phyloP scores from a whole-genome alignment of 2,113 vertebrate genomes.

The Zapornia atra region DNA sequence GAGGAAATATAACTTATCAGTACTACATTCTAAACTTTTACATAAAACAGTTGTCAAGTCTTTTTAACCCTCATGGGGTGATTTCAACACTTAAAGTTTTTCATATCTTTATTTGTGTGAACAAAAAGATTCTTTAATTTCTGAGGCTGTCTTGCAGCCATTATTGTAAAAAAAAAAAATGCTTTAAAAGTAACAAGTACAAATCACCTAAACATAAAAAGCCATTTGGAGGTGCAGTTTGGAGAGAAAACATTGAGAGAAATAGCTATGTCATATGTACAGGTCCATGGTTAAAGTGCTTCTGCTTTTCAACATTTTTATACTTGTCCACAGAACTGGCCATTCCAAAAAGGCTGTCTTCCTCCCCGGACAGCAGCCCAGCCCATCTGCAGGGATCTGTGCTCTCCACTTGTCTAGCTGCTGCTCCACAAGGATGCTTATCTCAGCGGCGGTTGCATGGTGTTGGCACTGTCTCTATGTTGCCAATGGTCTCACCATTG shows the following conservation, averaged over 20 bases:
- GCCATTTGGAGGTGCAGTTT: background rate
- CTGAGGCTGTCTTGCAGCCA: background rate
- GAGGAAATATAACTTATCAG: background rate
- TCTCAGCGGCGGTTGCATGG: background rate
- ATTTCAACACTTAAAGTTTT: background rate
- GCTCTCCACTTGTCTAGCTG: background rate
- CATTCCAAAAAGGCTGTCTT: background rate
- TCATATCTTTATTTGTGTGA: background rate
- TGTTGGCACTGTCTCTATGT: background rate
- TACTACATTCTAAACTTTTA: background rate
- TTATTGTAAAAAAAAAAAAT: background rate
- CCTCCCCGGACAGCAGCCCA: background rate
- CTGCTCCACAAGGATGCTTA: background rate
- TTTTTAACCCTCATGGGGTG: background rate
- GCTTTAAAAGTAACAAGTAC: background rate
- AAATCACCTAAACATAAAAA: background rate
- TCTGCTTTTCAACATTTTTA: background rate
- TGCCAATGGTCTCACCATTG: background rate
- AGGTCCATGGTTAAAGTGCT: background rate
- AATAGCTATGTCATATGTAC: background rate
- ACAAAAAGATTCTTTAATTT: background rate
- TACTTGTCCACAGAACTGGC: background rate
- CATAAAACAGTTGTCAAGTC: background rate
- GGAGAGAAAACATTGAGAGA: background rate
- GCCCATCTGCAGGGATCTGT: rapidly evolving